A percentile compares a stretch with the other conserved stretches of the same genome.
Evolutionary conservation across 2,113 vertebrate species (phyloP).

Genomic region (Cisticola juncidis): DNA sequence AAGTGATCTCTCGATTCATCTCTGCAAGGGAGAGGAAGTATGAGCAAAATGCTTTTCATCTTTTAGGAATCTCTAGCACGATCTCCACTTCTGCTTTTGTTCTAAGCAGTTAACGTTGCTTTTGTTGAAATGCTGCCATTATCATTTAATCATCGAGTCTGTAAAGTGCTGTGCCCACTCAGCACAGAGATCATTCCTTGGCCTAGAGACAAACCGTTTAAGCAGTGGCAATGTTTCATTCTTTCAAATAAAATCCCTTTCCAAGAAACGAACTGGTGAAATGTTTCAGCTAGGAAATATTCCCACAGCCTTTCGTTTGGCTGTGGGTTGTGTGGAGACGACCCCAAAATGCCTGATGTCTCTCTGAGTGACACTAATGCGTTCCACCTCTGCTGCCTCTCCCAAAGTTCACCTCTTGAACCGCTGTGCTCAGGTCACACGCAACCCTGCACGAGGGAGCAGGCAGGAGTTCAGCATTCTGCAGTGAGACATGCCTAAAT

Average conservation of each 20-base stretch:
- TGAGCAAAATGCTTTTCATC: background rate
- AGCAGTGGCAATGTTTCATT: background rate
- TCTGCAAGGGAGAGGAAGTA: background rate
- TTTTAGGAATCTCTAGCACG: background rate
- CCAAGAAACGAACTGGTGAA: background rate
- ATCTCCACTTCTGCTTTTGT: background rate
- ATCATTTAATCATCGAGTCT: constrained; percentile 10
- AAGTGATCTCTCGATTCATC: background rate
- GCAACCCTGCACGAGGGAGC: background rate
- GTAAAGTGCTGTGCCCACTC: constrained; percentile 20
- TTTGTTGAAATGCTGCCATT: constrained; percentile 30
- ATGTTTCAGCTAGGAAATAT: background rate
- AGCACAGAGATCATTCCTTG: background rate
- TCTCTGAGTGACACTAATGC: background rate
- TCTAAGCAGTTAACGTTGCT: background rate
- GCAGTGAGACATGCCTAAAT: background rate
- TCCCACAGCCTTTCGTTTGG: background rate
- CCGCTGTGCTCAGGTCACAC: background rate
- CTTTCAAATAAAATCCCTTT: background rate
- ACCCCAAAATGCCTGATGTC: background rate
- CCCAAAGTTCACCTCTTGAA: background rate
- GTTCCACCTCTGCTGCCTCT: background rate
- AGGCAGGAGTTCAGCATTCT: background rate
- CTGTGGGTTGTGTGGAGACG: background rate
- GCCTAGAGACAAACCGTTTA: background rate